A percentile compares a stretch with the other conserved stretches of the same genome.
These are phyloP conservation scores for Seira musarum DNA, from an alignment of 2,888 invertebrate genomes.

Conservation along the genomic window DNA sequence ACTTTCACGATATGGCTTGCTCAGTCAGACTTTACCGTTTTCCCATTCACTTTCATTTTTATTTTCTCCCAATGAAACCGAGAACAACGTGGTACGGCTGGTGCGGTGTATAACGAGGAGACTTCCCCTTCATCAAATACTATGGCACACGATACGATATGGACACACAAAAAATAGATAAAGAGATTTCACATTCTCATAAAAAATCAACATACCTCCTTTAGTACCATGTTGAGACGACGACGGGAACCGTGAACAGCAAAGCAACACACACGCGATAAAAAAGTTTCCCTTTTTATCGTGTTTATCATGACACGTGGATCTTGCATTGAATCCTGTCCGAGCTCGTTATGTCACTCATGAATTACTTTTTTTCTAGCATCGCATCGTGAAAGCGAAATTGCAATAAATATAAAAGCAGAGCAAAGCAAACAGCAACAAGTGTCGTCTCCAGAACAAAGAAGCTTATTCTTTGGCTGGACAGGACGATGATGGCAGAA, in stretches of 20 bases:
- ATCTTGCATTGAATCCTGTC: constrained; percentile 44
- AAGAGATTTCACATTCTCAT: no score
- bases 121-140: not conserved
- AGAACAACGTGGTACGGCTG: constrained; percentile 34
- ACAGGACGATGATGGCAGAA: not conserved
- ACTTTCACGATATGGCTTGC: not conserved
- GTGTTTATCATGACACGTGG: constrained; percentile 55
- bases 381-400: constrained; percentile 12
- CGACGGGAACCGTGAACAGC: constrained; percentile 15
- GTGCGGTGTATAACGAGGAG: not conserved
- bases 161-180: not conserved
- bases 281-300: constrained; percentile 28
- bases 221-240: not conserved
- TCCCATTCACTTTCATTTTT: not conserved
- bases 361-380: not conserved
- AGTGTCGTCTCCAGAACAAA: constrained; percentile 19
- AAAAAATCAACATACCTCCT: no score
- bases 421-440: constrained; percentile 43
- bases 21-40: not conserved
- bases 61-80: not conserved
- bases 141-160: not conserved
- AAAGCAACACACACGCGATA: constrained; percentile 26
- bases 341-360: no score
- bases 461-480: no score
- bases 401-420: not conserved